Evolutionary conservation across 2,113 vertebrate species (phyloP), one percentile per base, ranked within the genome.

Genomic region (Boulengeromyrus knoepffleri): DNA sequence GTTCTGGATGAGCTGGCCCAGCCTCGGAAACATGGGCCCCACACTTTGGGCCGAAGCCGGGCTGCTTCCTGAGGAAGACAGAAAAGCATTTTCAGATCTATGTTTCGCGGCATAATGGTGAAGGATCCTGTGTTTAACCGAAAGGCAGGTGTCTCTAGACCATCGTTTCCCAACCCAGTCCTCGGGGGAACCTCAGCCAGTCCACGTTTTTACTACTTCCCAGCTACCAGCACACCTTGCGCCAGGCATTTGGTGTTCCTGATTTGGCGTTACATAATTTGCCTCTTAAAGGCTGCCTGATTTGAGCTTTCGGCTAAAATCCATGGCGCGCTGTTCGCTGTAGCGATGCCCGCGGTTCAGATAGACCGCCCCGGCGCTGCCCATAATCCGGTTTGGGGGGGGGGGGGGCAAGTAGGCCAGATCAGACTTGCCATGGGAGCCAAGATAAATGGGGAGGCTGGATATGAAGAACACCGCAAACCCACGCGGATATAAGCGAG

Each of bases 1-100:
- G 89, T 90, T 97, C 96, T 0, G 93, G 90, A 36, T 94, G 90
- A 91, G 92, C 45, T 0, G 96, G 90, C 5, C 93, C 49, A 0
- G 84, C 70, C 31, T 90, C 89, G 2, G 89, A 66, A 7, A 92
- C 36, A 49, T 85, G 77, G 70, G 21, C 80, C 0, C 74, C 74
- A 85, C 93, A 47, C 42, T 84, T 24, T 0, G 5, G 80, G 42
- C 39, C 15, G 5, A 84, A 9, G 19, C 19, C 3, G 45, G 83
- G 83, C 19, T 27, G 74, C 31, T 80, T 42, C 74, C 74, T 80
- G 36, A 39, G 36, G 36, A 80, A 42, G 36, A 42, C 36, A 80
- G 70, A 77, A 80, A 13, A 80, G 74, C 31, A 19, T 80, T 17
- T 39, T 77, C 74, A 77, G 74, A 77, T 39, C 74, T 17, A 77